Conservation (phyloP, 1,140 invertebrate species). For the Eriosoma lanigerum region DNA sequence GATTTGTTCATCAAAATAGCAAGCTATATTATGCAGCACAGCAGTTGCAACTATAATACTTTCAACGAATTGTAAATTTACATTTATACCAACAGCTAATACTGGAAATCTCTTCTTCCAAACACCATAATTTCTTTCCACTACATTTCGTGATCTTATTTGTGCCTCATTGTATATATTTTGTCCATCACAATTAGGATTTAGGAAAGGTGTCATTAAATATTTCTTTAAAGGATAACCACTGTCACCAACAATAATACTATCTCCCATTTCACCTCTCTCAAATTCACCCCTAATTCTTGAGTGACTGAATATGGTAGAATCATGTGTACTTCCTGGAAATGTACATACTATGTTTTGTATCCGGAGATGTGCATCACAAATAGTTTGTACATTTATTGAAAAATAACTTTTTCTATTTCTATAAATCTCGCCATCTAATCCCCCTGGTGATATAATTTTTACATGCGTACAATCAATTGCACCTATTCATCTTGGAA, state of each 20-base stretch:
- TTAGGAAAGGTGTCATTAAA: slow-evolving; percentile 9
- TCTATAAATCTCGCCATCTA: slow-evolving; percentile 58
- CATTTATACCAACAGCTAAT: slow-evolving; percentile 55
- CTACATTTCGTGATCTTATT: slow-evolving; percentile 58
- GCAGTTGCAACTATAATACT: slow-evolving; percentile 57
- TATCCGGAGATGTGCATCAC: slow-evolving; percentile 57
- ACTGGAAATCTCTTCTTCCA: slow-evolving; percentile 58
- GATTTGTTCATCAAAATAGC: slow-evolving; percentile 7
- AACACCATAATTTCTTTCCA: slow-evolving; percentile 58
- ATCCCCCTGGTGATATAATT: slow-evolving; percentile 54
- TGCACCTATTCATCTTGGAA: slow-evolving; percentile 59
- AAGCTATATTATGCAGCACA: slow-evolving; percentile 59
- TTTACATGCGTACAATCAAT: slow-evolving; percentile 58
- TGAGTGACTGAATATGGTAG: slow-evolving; percentile 57
- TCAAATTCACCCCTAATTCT: slow-evolving; percentile 52
- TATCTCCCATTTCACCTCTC: background rate
- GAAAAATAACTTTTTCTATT: slow-evolving; percentile 60
- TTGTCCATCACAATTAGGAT: slow-evolving; percentile 37
- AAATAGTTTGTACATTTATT: slow-evolving; percentile 59
- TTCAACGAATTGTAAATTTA: slow-evolving; percentile 54
- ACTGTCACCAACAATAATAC: slow-evolving; percentile 53
- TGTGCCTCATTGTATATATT: slow-evolving; percentile 53
- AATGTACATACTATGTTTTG: slow-evolving; percentile 58
- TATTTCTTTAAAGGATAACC: slow-evolving; percentile 46
- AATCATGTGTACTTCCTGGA: slow-evolving; percentile 58